These are phyloP conservation scores for Planiliza haematocheilus DNA, from an alignment of 2,113 vertebrate species.

Conservation along the genomic window DNA sequence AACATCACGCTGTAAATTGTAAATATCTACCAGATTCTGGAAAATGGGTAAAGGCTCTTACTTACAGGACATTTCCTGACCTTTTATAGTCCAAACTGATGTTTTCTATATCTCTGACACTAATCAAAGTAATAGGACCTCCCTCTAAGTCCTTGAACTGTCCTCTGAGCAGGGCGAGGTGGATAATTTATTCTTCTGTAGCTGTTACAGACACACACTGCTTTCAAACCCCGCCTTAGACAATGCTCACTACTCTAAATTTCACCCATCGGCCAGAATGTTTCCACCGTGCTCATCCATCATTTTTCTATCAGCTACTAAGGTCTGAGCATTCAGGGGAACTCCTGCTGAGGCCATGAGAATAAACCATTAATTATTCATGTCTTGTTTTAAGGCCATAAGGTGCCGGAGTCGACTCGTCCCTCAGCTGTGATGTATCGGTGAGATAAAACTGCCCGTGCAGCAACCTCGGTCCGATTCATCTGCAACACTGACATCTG, in stretches of 20 bases:
- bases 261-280: not conserved
- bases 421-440: constrained; percentile 32
- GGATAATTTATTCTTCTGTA: not conserved
- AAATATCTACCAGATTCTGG: too few relatives aligned
- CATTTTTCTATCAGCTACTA: constrained; percentile 20
- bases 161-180: not conserved
- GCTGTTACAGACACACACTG: not conserved
- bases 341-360: constrained; percentile 19
- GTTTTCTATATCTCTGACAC: too few relatives aligned
- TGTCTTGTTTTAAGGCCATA: constrained; percentile 51
- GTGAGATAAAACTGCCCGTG: not conserved
- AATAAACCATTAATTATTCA: constrained; percentile 58
- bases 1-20: too few relatives aligned
- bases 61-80: too few relatives aligned
- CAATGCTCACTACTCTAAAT: not conserved
- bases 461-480: not conserved
- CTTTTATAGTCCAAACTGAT: too few relatives aligned
- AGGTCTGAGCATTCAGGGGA: constrained; percentile 9
- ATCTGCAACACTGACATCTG: constrained; percentile 41
- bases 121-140: not conserved
- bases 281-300: constrained; percentile 28
- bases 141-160: not conserved
- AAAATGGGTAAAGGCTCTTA: too few relatives aligned
- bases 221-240: not conserved
- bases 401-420: constrained; percentile 2